Conservation (phyloP, 2,888 invertebrate genomes). For the Drosophila paranaensis region DNA sequence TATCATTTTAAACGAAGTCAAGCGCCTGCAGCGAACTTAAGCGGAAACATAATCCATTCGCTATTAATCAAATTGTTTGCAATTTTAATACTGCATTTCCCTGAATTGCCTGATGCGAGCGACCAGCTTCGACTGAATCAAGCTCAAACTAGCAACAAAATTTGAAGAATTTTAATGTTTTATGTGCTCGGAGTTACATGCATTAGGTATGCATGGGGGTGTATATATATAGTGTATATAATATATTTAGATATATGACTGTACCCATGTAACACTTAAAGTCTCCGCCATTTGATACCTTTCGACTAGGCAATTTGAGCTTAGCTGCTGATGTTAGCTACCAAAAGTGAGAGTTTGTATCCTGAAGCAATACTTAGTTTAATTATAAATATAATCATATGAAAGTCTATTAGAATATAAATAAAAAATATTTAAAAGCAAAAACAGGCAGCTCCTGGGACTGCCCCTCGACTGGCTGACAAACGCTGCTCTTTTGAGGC, state of each 20-base stretch:
- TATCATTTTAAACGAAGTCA: constrained; percentile 1
- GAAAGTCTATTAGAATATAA: too few species aligned
- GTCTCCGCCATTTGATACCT: background rate
- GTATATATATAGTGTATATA: background rate
- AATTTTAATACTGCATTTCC: constrained; percentile 2
- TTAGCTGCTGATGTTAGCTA: background rate
- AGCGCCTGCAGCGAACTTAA: background rate
- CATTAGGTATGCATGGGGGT: background rate
- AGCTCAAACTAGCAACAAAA: background rate
- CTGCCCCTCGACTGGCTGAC: background rate
- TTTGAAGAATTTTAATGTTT: background rate
- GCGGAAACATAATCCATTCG: background rate
- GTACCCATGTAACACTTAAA: too few species aligned
- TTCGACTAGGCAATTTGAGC: background rate
- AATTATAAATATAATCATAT: background rate
- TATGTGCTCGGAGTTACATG: background rate
- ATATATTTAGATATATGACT: background rate
- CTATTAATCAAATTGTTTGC: background rate
- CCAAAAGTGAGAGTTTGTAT: too few species aligned
- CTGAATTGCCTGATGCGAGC: background rate
- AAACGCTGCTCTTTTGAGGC: background rate
- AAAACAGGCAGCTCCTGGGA: background rate
- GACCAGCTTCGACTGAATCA: background rate
- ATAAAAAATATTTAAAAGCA: too few species aligned
- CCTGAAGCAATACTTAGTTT: too few species aligned